Percentiles rank a stretch among this genome's conserved stretches.
phyloP scores from a whole-genome alignment of 2,888 invertebrate species.

The Aphodius granarius region DNA sequence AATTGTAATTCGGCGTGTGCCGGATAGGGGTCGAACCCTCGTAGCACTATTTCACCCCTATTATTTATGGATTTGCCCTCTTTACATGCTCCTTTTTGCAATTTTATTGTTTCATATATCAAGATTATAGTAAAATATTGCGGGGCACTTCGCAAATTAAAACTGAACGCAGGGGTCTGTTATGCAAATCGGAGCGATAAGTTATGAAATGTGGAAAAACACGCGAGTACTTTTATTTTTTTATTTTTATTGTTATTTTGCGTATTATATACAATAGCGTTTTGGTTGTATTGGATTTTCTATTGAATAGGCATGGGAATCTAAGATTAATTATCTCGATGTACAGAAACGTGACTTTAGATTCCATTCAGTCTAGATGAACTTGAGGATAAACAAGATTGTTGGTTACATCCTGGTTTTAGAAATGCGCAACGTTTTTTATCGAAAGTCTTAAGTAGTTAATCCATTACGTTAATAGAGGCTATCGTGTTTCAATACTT shows the following conservation, averaged over 20 bases:
- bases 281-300: neutral
- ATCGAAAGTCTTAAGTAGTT: neutral
- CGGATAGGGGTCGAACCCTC: neutral
- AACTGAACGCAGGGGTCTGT: neutral
- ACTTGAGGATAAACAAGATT: neutral
- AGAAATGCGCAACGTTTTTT: neutral
- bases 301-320: neutral
- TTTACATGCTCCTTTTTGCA: neutral
- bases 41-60: neutral
- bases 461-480: neutral
- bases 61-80: neutral
- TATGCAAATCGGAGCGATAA: neutral
- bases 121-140: neutral
- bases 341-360: neutral
- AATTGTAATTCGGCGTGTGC: neutral
- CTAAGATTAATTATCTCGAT: neutral
- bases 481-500: neutral
- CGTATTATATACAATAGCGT: too few relatives aligned
- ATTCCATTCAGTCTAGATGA: neutral
- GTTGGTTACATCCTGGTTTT: neutral
- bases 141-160: neutral
- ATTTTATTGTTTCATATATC: neutral
- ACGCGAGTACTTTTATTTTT: neutral
- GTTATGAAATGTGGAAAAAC: neutral
- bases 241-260: neutral